Conservation (phyloP, 2,113 vertebrate genomes). For the Sus scrofa region T2T-Sscrofa CM000822.6:77649001-77649500, state of each 20-base stretch:
- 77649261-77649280: background rate
- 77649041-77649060: background rate
- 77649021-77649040: background rate
- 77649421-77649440: background rate
- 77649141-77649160: background rate
- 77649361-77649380: background rate
- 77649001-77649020: background rate
- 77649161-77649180: background rate
- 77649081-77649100: background rate
- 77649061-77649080: background rate
- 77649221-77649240: background rate
- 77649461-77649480: background rate
- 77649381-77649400: background rate
- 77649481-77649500: background rate
- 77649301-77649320: background rate
- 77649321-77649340: background rate
- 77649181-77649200: background rate
- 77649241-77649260: background rate
- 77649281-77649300: background rate
- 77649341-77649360: rapidly evolving
- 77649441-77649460: background rate
- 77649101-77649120: background rate
- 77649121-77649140: background rate
- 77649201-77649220: background rate
- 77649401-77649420: slow-evolving; percentile 35